phyloP scores from a whole-genome alignment of 2,888 invertebrate genomes.

The Sussaba pulchella region DNA sequence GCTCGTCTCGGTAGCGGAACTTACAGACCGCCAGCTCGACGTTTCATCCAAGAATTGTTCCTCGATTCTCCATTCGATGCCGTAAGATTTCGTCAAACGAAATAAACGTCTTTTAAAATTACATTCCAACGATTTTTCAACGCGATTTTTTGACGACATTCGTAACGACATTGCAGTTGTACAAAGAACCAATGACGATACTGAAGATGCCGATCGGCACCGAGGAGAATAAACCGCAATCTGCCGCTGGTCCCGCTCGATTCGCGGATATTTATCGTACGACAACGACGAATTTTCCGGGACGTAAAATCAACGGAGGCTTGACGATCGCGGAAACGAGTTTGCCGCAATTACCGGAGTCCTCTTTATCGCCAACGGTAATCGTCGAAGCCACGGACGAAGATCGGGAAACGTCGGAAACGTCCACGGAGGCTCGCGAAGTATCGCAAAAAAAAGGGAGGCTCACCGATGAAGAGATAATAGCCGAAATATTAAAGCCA shows the following conservation, averaged over 20 bases:
- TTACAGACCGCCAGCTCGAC: conserved; percentile 92
- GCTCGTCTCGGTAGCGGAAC: conserved; percentile 91
- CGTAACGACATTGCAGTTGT: conserved; percentile 75
- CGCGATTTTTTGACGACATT: not conserved
- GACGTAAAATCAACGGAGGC: conserved; percentile 80
- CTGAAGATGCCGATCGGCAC: conserved; percentile 74
- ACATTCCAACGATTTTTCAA: not conserved
- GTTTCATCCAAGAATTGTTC: conserved; percentile 97
- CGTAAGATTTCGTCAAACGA: conserved; percentile 75
- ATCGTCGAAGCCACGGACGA: conserved; percentile 26
- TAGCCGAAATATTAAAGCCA: conserved; percentile 82
- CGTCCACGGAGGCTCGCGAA: conserved; percentile 34
- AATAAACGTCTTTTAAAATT: not conserved
- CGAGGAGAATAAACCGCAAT: conserved; percentile 71
- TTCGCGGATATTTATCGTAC: conserved; percentile 65
- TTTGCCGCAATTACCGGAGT: conserved; percentile 47
- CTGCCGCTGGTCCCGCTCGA: conserved; percentile 62
- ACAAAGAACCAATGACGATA: conserved; percentile 81
- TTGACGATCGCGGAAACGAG: conserved; percentile 70
- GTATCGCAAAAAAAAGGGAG: conserved; percentile 71
- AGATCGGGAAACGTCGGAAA: conserved; percentile 35
- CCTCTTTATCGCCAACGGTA: conserved; percentile 37
- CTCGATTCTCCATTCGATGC: conserved; percentile 92
- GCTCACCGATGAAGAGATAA: conserved; percentile 82
- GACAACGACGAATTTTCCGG: conserved; percentile 69